phyloP scores from a whole-genome alignment of 2,888 invertebrate genomes.

The Hydriomena furcata region DNA sequence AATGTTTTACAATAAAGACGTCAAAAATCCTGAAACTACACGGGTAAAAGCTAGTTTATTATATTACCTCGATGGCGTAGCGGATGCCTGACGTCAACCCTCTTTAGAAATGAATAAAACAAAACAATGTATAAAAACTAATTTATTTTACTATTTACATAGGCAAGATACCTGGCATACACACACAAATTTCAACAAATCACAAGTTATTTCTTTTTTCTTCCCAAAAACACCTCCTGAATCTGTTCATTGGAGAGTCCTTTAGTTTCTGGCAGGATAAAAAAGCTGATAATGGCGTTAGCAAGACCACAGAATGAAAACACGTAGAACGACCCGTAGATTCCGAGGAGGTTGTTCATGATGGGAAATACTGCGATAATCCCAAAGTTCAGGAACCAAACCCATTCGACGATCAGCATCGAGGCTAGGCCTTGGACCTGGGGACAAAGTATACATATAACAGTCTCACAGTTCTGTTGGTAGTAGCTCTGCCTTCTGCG shows the following conservation, averaged over 20 bases:
- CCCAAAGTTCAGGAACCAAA: slow-evolving; percentile 71
- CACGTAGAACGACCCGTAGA: slow-evolving; percentile 65
- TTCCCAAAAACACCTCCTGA: slow-evolving; percentile 48
- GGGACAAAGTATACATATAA: slow-evolving; percentile 7
- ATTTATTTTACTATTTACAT: slow-evolving; percentile 3
- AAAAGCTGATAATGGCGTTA: slow-evolving; percentile 52
- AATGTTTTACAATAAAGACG: too few relatives aligned
- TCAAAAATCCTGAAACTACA: too few relatives aligned
- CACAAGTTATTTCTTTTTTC: slow-evolving; percentile 23
- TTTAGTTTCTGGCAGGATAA: slow-evolving; percentile 75
- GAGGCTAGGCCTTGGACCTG: slow-evolving; percentile 70
- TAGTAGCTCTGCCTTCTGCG: too few relatives aligned
- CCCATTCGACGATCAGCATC: slow-evolving; percentile 65
- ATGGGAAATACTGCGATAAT: slow-evolving; percentile 67
- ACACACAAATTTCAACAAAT: not conserved
- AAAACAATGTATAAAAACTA: not conserved
- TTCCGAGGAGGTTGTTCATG: slow-evolving; percentile 53
- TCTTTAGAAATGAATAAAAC: too few relatives aligned
- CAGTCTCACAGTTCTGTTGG: too few relatives aligned
- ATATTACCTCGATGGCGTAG: too few relatives aligned
- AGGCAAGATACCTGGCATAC: not conserved
- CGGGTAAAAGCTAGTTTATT: too few relatives aligned
- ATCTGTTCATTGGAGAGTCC: slow-evolving; percentile 69
- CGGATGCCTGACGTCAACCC: too few relatives aligned
- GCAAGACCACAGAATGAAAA: slow-evolving; percentile 56